Percentiles rank a stretch among this genome's conserved stretches.
Evolutionary conservation across 2,113 vertebrate genomes (phyloP).

Genomic region (Pyrgilauda ruficollis): DNA sequence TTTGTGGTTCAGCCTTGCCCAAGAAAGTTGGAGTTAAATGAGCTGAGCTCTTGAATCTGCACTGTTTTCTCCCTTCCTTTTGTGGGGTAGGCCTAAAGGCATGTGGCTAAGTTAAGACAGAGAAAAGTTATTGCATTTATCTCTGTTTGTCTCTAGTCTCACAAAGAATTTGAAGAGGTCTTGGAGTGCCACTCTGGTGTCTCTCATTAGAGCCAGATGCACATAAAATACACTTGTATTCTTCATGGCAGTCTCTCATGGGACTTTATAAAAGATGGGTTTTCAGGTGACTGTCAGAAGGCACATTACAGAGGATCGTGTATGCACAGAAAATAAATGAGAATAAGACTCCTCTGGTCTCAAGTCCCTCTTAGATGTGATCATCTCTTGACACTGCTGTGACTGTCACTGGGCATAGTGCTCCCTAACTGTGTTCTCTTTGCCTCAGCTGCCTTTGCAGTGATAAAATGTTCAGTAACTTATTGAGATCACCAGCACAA

Average conservation of each 20-base stretch:
- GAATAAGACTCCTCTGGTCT: not conserved
- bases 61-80: not conserved
- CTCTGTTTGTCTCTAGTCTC: not conserved
- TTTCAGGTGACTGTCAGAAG: not conserved
- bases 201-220: not conserved
- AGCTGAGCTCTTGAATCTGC: not conserved
- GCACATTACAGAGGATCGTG: not conserved
- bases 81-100: not conserved
- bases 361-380: not conserved
- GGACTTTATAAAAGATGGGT: not conserved
- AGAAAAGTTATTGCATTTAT: not conserved
- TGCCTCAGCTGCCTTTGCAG: not conserved
- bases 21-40: not conserved
- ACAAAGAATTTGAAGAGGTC: not conserved
- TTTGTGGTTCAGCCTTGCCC: not conserved
- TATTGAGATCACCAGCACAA: not conserved
- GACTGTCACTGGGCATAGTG: not conserved
- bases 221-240: not conserved
- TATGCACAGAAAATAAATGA: not conserved
- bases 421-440: not conserved
- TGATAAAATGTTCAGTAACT: not conserved
- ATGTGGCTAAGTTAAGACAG: not conserved
- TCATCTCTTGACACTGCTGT: not conserved
- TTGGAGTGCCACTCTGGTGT: not conserved
- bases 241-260: not conserved